Conservation (phyloP, 2,797 vertebrate genomes). For the Stomatorhinus walkeri region DNA sequence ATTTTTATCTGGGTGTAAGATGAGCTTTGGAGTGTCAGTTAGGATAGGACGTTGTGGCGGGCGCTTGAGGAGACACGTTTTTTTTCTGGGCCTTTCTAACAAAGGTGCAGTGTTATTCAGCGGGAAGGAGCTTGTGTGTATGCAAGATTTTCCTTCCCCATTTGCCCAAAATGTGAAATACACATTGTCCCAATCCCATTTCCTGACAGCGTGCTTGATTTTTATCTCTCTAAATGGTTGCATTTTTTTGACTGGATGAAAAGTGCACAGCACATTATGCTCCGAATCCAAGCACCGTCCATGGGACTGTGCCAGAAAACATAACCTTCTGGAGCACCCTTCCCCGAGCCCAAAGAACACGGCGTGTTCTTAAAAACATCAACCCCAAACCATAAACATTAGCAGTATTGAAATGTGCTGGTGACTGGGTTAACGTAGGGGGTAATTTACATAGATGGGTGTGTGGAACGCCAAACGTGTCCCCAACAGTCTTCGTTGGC, state of each 20-base stretch:
- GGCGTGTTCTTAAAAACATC: slow-evolving; percentile 35
- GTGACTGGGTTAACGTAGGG: slow-evolving; percentile 37
- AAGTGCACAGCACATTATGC: not conserved
- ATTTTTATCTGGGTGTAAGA: slow-evolving; percentile 7
- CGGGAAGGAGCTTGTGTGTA: not conserved
- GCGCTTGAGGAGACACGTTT: not conserved
- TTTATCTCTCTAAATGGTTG: not conserved
- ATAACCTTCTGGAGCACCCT: not conserved
- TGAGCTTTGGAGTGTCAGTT: not conserved
- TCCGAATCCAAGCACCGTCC: not conserved
- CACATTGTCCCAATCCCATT: not conserved
- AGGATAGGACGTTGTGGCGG: not conserved
- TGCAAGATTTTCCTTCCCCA: no score
- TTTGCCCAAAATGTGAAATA: not conserved
- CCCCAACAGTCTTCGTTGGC: not conserved
- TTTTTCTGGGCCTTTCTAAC: not conserved
- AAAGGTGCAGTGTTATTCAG: not conserved
- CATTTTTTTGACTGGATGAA: slow-evolving; percentile 2
- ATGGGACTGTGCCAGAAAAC: not conserved
- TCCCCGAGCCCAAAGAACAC: not conserved
- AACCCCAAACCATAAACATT: slow-evolving; percentile 60
- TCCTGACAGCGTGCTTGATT: not conserved
- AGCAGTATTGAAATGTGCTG: slow-evolving; percentile 49
- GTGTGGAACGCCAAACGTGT: not conserved
- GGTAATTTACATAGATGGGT: slow-evolving; percentile 64